phyloP scores from a whole-genome alignment of 2,888 invertebrate species.

The Yponomeuta cagnagella region DNA sequence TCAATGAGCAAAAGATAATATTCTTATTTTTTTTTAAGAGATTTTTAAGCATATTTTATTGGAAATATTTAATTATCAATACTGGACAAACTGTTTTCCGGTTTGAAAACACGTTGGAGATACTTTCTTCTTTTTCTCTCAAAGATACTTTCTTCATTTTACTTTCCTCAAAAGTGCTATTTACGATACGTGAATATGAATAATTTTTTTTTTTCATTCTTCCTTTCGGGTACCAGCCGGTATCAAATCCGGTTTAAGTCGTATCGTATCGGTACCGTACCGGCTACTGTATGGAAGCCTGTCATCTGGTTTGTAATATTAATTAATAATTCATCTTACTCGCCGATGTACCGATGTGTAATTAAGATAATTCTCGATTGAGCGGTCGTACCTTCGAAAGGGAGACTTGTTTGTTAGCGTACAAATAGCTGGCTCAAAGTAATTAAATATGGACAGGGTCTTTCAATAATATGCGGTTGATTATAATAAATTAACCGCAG shows the following conservation, averaged over 20 bases:
- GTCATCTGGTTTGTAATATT: background rate
- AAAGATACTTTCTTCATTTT: too few relatives aligned
- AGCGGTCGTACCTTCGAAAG: conserved; percentile 1
- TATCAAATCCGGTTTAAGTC: too few relatives aligned
- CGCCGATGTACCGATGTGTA: background rate
- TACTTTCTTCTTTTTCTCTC: too few relatives aligned
- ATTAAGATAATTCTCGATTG: conserved; percentile 3
- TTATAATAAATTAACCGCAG: background rate
- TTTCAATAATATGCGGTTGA: conserved; percentile 1
- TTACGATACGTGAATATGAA: too few relatives aligned
- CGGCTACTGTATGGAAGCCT: background rate
- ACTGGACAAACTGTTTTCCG: too few relatives aligned
- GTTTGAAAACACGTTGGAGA: too few relatives aligned
- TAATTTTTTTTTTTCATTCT: background rate
- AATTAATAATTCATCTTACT: conserved; percentile 2
- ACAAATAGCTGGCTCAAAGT: background rate
- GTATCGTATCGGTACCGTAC: background rate
- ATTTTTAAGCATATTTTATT: too few relatives aligned
- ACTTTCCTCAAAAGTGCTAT: too few relatives aligned
- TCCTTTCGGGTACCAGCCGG: too few relatives aligned
- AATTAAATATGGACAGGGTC: background rate
- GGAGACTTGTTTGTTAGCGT: background rate
- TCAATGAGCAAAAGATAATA: too few relatives aligned
- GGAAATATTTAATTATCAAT: too few relatives aligned
- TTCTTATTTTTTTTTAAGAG: too few relatives aligned